Evolutionary conservation across 2,797 vertebrate genomes (phyloP), one percentile per base, ranked within the genome.

Genomic region (Diplodus puntazzo): DNA sequence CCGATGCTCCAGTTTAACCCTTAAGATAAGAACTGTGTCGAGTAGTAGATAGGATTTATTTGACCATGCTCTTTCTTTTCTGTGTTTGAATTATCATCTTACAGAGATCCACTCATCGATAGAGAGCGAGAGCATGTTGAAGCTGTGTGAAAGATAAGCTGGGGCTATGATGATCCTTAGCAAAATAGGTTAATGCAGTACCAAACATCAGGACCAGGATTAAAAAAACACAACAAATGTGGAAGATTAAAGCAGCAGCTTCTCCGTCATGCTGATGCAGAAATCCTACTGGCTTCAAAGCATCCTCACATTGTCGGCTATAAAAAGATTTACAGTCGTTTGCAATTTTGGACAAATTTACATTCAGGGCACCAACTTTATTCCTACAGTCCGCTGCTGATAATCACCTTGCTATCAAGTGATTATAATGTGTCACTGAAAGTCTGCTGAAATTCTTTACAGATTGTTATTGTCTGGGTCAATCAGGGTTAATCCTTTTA

Each of bases 121-220:
- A 74, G 63, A 54, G 20, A 55, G 62, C 11, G 52, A 50, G 57
- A 46, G 46, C 10, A 1, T 30, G 53, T 20, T 5, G 65, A 65
- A 67, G 80, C 76, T 16, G 50, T 59, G 67, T 42, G 53, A 52
- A 50, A 69, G 81, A 83, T 87, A 84, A 90, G 65, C 79, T 6
- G 25, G 54, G 81, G 81, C 79, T 20, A 72, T 13, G 50, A 84
- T 82, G 75, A 81, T 89, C 65, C 70, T 73, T 16, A 3, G 81
- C 64, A 55, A 91, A 90, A 88, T 83, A 83, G 90, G 90, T 90
- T 90, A 90, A 91, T 83, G 84, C 78, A 79, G 76, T 0, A n/a
- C 5, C 62, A 63, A 61, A 89, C 77, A 89, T 82, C 77, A 87
- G 71, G 55, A 58, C 52, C 23, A 50, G 85, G 85, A 87, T 90